phyloP scores from a whole-genome alignment of 2,888 invertebrate species.

The Pachliopta kotzebuea region DNA sequence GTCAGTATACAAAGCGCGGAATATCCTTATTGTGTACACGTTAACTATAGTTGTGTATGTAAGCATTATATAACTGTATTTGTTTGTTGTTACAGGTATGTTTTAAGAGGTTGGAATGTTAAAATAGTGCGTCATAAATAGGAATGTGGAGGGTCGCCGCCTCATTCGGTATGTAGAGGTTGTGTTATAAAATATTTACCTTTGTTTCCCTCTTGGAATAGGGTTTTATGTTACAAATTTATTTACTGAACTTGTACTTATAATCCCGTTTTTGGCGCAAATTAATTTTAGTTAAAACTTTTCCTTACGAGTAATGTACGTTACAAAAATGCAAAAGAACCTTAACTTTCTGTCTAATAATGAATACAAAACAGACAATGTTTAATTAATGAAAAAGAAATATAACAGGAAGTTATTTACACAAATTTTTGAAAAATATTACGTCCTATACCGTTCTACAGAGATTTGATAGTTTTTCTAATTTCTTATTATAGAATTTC shows the following conservation, averaged over 20 bases:
- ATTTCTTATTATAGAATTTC: too few relatives aligned
- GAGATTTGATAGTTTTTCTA: too few relatives aligned
- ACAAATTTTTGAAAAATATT: too few relatives aligned
- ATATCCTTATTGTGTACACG: neutral
- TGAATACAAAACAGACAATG: neutral
- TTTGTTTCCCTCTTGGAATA: slow-evolving; percentile 12
- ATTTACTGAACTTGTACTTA: neutral
- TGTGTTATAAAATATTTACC: slow-evolving; percentile 24
- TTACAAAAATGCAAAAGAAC: too few relatives aligned
- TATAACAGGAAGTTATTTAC: too few relatives aligned
- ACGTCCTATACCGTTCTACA: too few relatives aligned
- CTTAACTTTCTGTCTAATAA: neutral
- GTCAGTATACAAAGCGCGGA: neutral
- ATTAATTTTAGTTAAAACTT: neutral
- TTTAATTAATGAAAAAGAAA: too few relatives aligned
- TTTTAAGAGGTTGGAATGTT: slow-evolving; percentile 30
- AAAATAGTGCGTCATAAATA: slow-evolving; percentile 29
- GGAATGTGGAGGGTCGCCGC: slow-evolving; percentile 27
- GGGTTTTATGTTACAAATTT: slow-evolving; percentile 5
- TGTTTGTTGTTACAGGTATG: slow-evolving; percentile 42
- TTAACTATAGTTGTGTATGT: neutral
- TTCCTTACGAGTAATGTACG: neutral
- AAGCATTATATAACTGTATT: slow-evolving; percentile 26
- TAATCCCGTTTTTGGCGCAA: neutral
- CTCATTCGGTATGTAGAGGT: slow-evolving; percentile 27